phyloP scores from a whole-genome alignment of 2,888 invertebrate species.

The Coleophora deauratella region DNA sequence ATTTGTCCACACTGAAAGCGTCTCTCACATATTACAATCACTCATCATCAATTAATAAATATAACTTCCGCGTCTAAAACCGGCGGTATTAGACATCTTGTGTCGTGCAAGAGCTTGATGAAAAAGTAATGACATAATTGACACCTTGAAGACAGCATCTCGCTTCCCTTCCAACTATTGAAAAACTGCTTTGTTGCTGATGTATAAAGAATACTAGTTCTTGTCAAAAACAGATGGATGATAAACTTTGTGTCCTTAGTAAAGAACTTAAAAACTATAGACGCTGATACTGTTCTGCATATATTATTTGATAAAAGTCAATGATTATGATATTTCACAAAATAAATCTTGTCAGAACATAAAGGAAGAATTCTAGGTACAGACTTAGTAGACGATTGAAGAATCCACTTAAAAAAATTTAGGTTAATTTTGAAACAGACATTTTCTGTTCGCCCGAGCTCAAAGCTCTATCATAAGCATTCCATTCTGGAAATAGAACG shows the following conservation, averaged over 20 bases:
- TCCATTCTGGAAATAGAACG: slow-evolving; percentile 27
- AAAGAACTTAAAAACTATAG: too few relatives aligned
- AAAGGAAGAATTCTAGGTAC: neutral
- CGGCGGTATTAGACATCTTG: slow-evolving; percentile 18
- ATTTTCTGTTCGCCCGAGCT: too few relatives aligned
- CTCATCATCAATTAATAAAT: slow-evolving; percentile 53
- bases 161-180: slow-evolving; percentile 20
- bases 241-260: too few relatives aligned
- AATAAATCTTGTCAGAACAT: too few relatives aligned
- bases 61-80: slow-evolving; percentile 48
- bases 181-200: neutral
- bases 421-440: too few relatives aligned
- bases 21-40: slow-evolving; percentile 23
- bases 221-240: too few relatives aligned
- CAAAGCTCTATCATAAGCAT: slow-evolving; percentile 11
- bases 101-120: too few relatives aligned
- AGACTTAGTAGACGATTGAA: neutral
- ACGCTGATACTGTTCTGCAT: too few relatives aligned
- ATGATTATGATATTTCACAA: neutral
- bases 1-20: too few relatives aligned
- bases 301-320: too few relatives aligned
- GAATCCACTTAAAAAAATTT: too few relatives aligned
- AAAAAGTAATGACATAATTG: slow-evolving; percentile 25
- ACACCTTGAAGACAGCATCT: slow-evolving; percentile 21
- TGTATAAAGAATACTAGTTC: too few relatives aligned